A percentile compares a stretch with the other conserved stretches of the same genome.
These are phyloP conservation scores for Eueremaeus valkanovi DNA, from an alignment of 2,888 invertebrate genomes.

Conservation along the genomic window DNA sequence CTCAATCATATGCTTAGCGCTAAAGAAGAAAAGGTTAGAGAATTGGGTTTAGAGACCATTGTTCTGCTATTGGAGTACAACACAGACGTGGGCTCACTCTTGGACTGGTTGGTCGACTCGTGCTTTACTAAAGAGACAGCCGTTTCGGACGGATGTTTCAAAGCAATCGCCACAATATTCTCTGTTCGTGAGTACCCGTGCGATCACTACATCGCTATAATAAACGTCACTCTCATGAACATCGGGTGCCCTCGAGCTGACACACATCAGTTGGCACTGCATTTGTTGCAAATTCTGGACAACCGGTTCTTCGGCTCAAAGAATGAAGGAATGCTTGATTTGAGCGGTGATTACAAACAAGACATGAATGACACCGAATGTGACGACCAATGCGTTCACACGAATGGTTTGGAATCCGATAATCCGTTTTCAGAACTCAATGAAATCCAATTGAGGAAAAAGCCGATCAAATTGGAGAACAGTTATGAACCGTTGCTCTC, in stretches of 20 bases:
- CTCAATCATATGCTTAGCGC: constrained; percentile 83
- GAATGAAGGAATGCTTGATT: neutral
- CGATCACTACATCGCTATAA: constrained; percentile 94
- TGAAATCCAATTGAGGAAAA: constrained; percentile 36
- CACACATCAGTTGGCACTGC: constrained; percentile 90
- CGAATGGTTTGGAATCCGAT: neutral
- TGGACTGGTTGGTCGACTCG: constrained; percentile 97
- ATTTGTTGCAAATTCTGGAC: constrained; percentile 83
- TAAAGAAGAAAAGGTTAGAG: constrained; percentile 63
- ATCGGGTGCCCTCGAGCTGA: constrained; percentile 87
- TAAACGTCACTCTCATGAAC: constrained; percentile 94
- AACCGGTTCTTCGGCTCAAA: constrained; percentile 80
- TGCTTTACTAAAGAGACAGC: constrained; percentile 88
- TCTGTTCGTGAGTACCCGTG: constrained; percentile 95
- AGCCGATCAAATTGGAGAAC: constrained; percentile 13
- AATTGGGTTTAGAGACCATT: constrained; percentile 86
- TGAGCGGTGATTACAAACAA: neutral
- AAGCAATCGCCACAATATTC: constrained; percentile 92
- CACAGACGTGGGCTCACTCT: constrained; percentile 75
- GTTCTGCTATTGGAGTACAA: constrained; percentile 90
- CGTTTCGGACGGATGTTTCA: constrained; percentile 93
- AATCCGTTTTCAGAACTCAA: neutral
- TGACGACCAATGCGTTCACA: constrained; percentile 37
- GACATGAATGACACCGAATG: neutral
- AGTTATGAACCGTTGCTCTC: constrained; percentile 45